Evolutionary conservation across 2,797 vertebrate species (phyloP), one percentile per base, ranked within the genome.

Genomic region (Onychomys leucogaster): DNA sequence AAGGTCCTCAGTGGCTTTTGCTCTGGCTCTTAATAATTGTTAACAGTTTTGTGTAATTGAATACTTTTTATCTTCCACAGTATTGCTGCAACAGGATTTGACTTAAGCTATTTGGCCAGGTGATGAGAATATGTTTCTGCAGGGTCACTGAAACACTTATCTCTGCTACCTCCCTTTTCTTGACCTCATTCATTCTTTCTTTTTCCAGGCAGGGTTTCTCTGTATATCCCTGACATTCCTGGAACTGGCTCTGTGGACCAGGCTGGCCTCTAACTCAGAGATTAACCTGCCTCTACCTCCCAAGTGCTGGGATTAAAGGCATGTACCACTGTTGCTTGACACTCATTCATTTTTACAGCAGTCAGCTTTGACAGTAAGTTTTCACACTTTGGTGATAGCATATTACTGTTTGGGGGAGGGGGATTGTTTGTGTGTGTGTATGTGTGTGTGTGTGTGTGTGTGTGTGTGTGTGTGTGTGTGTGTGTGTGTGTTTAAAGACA

Each of bases 1-100:
- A 37, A 67, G 59, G 21, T 95, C 32, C 23, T 88, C 59, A 55
- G n/a, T 90, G 55, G 82, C n/a, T 37, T 34, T 95, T 92, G 29
- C 85, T 76, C 67, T 69, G 46, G 46, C 52, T 57, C 67, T 91
- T 1, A 65, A 29, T 73, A 84, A 11, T 75, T 93, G 0, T 88
- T 75, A 55, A 49, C 4, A 71, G 0, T 84, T 81, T 71, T 91
- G 37, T 5, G 27, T 61, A 41, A 37, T 4, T 63, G 77, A 63
- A 57, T 81, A 37, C 52, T 32, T 83, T 89, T 75, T 85, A 12
- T 78, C 85, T 96, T 17, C 17, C 41, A 59, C 16, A 41, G 2
- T 52, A 73, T 87, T 88, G 34, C 71, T 75, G 0, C 7, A 52
- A 29, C 52, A 77, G 57, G 63, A 49, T 80, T 90, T 94, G 81